Evolutionary conservation across 2,888 invertebrate genomes (phyloP).

Genomic region (Agrenia bidenticulata): DNA sequence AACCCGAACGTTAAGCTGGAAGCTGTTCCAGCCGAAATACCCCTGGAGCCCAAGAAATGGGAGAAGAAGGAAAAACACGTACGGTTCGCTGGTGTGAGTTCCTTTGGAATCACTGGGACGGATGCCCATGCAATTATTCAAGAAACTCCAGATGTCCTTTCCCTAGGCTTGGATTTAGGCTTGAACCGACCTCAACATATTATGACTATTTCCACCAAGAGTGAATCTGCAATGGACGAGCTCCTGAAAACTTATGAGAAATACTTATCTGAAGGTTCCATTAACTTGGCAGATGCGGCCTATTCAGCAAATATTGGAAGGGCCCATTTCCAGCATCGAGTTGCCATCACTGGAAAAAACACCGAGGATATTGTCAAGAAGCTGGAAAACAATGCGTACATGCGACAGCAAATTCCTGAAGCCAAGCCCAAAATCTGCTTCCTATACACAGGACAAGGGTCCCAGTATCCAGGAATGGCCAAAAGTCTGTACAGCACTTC

Average conservation of each 20-base stretch:
- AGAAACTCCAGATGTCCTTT: conserved; percentile 18
- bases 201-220: conserved; percentile 33
- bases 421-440: conserved; percentile 29
- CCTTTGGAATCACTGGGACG: conserved; percentile 32
- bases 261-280: not conserved
- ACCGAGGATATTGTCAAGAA: conserved; percentile 20
- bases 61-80: not conserved
- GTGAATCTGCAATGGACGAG: conserved; percentile 29
- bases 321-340: conserved; percentile 28
- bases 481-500: conserved; percentile 26
- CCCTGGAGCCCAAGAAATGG: conserved; percentile 26
- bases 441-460: conserved; percentile 39
- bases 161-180: not conserved
- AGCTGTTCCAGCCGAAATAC: conserved; percentile 31
- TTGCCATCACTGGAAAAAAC: conserved; percentile 24
- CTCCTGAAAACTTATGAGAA: conserved; percentile 18
- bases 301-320: conserved; percentile 34
- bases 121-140: conserved; percentile 27
- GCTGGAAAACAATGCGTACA: conserved; percentile 18
- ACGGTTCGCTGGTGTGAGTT: conserved; percentile 35
- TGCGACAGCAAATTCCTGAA: conserved; percentile 12
- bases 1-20: conserved; percentile 30
- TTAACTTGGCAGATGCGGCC: conserved; percentile 20
- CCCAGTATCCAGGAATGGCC: conserved; percentile 40
- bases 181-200: conserved; percentile 10